These are phyloP conservation scores for Drosophila falleni DNA, from an alignment of 2,888 invertebrate genomes.

Conservation along the genomic window DNA sequence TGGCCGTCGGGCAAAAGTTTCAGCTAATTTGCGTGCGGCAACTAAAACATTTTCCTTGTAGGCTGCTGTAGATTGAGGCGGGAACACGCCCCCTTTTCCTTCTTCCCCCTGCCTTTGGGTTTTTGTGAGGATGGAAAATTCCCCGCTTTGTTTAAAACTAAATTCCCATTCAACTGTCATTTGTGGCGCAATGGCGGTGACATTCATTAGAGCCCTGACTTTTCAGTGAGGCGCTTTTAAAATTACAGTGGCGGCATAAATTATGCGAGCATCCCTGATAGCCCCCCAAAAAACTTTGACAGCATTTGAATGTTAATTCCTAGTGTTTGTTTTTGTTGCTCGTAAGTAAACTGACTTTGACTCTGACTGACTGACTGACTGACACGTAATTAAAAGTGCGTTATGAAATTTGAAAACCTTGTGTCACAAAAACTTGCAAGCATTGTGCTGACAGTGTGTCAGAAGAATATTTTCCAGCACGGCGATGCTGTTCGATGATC, in stretches of 20 bases:
- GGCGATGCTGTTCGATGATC: conserved; percentile 30
- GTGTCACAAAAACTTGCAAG: conserved; percentile 15
- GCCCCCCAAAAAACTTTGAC: conserved; percentile 18
- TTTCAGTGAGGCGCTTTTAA: conserved; percentile 30
- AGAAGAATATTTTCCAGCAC: conserved; percentile 11
- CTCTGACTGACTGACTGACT: conserved; percentile 39
- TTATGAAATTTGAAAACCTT: conserved; percentile 41
- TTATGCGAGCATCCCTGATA: conserved; percentile 40
- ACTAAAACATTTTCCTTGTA: conserved; percentile 68
- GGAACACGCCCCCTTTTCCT: background rate
- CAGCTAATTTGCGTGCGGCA: conserved; percentile 73
- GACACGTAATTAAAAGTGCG: conserved; percentile 74
- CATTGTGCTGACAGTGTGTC: conserved; percentile 36
- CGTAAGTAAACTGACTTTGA: conserved; percentile 47
- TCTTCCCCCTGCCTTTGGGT: too few species aligned
- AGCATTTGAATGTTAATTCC: conserved; percentile 60
- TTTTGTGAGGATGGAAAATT: conserved; percentile 5
- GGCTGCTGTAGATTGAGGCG: conserved; percentile 23
- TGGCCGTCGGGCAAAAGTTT: conserved; percentile 60
- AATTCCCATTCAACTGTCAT: conserved; percentile 78
- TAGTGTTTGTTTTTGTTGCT: conserved; percentile 8
- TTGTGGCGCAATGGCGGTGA: conserved; percentile 58
- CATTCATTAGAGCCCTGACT: conserved; percentile 42
- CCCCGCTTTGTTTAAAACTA: conserved; percentile 64
- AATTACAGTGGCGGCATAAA: conserved; percentile 61